Conservation (phyloP, 1,140 invertebrate species). For the Ephestia elutella region DNA sequence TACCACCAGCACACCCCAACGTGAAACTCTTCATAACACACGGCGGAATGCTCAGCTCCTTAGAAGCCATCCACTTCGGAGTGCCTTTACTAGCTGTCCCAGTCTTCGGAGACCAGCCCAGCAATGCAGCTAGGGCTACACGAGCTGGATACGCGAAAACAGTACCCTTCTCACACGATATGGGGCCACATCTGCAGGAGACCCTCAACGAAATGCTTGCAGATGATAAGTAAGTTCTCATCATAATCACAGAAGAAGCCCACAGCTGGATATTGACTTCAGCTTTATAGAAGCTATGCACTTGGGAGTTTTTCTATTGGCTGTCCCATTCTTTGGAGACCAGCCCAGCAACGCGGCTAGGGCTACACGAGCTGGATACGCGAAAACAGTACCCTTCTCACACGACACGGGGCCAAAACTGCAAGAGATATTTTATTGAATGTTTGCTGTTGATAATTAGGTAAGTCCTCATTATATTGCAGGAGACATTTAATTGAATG, state of each 20-base stretch:
- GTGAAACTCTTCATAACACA: conserved; percentile 78
- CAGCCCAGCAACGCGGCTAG: conserved; percentile 42
- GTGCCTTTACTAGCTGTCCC: conserved; percentile 78
- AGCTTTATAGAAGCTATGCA: conserved; percentile 76
- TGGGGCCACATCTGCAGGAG: conserved; percentile 18
- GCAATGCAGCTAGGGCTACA: conserved; percentile 23
- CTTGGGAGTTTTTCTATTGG: conserved; percentile 76
- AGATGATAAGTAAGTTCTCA: conserved; percentile 30
- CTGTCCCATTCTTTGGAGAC: conserved; percentile 77
- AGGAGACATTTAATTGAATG: too few relatives aligned
- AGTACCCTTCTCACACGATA: conserved; percentile 16
- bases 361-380: conserved; percentile 20
- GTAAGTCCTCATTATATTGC: too few relatives aligned
- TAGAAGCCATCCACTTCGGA: conserved; percentile 75
- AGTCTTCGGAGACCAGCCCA: conserved; percentile 74
- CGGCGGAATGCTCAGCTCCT: conserved; percentile 77
- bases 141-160: conserved; percentile 22
- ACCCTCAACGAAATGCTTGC: conserved; percentile 28
- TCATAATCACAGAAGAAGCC: too few relatives aligned
- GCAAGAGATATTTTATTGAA: conserved; percentile 20
- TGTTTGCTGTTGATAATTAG: conserved; percentile 28
- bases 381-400: conserved; percentile 16
- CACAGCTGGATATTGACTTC: too few relatives aligned
- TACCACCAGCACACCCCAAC: conserved; percentile 36
- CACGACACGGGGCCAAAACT: conserved; percentile 20